Percentiles rank a stretch among this genome's conserved stretches.
These are phyloP conservation scores for Xanthorhoe designata DNA, from an alignment of 2,888 invertebrate species.

Conservation along the genomic window DNA sequence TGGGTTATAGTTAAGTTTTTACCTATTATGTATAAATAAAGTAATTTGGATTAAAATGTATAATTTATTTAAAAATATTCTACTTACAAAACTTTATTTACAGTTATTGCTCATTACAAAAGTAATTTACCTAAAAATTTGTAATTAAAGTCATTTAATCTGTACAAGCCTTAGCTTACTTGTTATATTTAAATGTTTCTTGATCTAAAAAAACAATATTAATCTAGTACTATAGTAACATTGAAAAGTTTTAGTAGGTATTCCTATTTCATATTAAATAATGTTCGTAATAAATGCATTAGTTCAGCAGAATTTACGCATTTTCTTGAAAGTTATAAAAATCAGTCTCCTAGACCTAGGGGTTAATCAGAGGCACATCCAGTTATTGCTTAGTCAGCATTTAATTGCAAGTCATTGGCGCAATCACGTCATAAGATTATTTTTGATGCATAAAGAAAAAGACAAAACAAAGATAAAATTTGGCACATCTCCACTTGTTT, in stretches of 20 bases:
- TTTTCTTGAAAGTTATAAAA: neutral
- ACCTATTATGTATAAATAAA: conserved; percentile 33
- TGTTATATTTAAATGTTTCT: neutral
- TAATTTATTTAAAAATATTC: conserved; percentile 27
- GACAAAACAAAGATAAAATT: neutral
- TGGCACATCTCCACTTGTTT: neutral
- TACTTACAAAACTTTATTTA: conserved; percentile 10
- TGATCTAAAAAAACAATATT: neutral
- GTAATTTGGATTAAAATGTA: conserved; percentile 29
- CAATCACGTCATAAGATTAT: neutral
- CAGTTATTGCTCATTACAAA: neutral
- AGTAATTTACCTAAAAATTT: neutral
- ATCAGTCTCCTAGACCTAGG: neutral
- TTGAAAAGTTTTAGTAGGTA: neutral
- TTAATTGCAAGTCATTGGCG: neutral
- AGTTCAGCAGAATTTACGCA: neutral
- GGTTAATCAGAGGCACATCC: neutral
- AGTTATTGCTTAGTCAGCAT: neutral
- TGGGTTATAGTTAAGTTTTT: conserved; percentile 31
- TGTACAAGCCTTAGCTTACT: neutral
- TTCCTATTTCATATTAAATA: conserved; percentile 5
- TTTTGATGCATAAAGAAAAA: neutral
- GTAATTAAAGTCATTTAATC: neutral
- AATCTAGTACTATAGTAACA: neutral
- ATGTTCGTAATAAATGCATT: conserved; percentile 6